Evolutionary conservation across 2,888 invertebrate genomes (phyloP), one percentile per base, ranked within the genome.

Genomic region (Diaphora mendica): DNA sequence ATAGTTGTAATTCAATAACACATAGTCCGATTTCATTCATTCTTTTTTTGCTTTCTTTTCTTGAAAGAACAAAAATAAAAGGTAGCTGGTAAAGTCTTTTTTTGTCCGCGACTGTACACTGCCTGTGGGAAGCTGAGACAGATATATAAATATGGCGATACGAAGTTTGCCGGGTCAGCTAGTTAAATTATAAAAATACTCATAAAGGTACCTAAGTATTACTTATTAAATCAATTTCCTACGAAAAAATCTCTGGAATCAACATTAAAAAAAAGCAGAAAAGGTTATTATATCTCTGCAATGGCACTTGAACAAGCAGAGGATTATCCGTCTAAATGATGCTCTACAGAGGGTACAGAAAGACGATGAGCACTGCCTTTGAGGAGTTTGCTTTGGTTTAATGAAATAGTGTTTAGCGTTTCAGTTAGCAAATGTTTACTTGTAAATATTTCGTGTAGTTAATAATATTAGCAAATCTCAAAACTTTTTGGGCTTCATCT

Each of bases 371-470:
- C 42, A 64, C 68, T 67, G 73, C 65, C 74, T 82, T 80, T 80
- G 80, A 77, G 68, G 64, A 80, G 79, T 74, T 80, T 73, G 59
- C 76, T 64, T 75, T 68, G 72, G 73, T 76, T 79, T 75, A 77
- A 70, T 75, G 73, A 77, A 79, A 80, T 80, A 80, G 70, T 80
- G 69, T 80, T 82, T 80, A 80, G 75, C 70, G 75, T 76, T 77
- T 30, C 77, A 76, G 70, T 75, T 69, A 73, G 70, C 78, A 73
- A 76, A 75, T 70, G 20, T 9, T 51, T 51, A 23, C 23, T 17
- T 20, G 7, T 2, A 55, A 23, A 23, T 67, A n/a, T 30, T 62
- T 30, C 2, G 5, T 4, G 26, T 20, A 62, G 17, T 26, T 30
- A 30, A 62, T 30, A 30, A 17, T 4, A 62, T 62, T 62, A 30